Base-by-base conservation (phyloP, 1,140 invertebrate species). In the Euura lappo region DNA sequence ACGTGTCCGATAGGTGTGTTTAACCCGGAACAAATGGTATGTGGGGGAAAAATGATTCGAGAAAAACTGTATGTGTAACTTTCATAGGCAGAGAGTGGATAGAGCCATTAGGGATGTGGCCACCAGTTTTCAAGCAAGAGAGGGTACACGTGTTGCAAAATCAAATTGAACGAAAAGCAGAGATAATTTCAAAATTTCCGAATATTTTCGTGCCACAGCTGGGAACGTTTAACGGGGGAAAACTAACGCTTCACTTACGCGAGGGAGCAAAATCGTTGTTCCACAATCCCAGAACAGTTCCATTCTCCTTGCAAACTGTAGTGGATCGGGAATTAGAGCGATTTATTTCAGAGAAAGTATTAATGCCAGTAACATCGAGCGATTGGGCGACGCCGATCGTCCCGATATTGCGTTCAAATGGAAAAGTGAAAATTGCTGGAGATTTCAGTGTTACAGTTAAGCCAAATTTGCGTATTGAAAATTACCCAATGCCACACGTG, bases 331-430 rank as follows among this genome's bases (percentile, higher is more conserved):
- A 84, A 74, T 70, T 82, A 45, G 68, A 79, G 81, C 6, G 79
- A 84, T 68, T 89, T 85, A n/a, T n/a, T n/a, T n/a, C n/a, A n/a
- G n/a, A n/a, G n/a, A n/a, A n/a, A n/a, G n/a, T n/a, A n/a, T n/a
- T n/a, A n/a, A n/a, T n/a, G n/a, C n/a, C n/a, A n/a, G n/a, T n/a
- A n/a, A n/a, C n/a, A n/a, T n/a, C n/a, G n/a, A n/a, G n/a, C n/a
- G n/a, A n/a, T n/a, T n/a, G n/a, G 81, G 84, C 83, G 11, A 80
- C 83, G 6, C 87, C 86, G 1, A 78, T 90, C 6, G 75, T 83
- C 47, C 87, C 87, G 74, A 72, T 28, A 28, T 28, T 28, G 28
- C 28, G 28, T 28, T 28, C 74, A 44, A 75, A 85, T 72, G 79
- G 81, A 6, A 76, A 73, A 4, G 71, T 87, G 44, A 73, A 85